These are phyloP conservation scores for Urocynchramus pylzowi DNA, from an alignment of 2,113 vertebrate species.

Conservation along the genomic window DNA sequence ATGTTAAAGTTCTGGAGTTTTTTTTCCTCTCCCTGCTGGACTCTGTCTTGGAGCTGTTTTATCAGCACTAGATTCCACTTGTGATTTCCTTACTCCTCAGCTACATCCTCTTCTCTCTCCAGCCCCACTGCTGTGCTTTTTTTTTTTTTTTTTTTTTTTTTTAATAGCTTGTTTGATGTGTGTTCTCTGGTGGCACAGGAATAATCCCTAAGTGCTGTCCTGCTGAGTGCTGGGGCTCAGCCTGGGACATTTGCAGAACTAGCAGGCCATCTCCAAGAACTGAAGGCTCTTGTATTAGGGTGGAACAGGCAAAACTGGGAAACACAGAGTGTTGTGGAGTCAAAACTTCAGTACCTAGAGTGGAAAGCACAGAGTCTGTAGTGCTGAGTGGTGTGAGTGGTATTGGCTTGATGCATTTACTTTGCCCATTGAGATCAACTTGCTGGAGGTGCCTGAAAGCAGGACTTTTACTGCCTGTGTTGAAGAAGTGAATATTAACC, in stretches of 20 bases:
- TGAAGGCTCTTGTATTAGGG: not conserved
- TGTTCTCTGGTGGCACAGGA: not conserved
- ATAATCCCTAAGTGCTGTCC: not conserved
- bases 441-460: not conserved
- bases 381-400: fast-evolving
- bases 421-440: not conserved
- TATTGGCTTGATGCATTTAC: not conserved
- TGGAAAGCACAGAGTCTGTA: not conserved
- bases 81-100: not conserved
- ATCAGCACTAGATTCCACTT: not conserved
- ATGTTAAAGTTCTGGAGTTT: not conserved
- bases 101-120: not conserved
- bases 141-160: too few species aligned
- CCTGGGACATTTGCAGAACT: not conserved
- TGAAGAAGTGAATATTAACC: not conserved
- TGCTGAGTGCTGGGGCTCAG: not conserved
- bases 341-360: not conserved
- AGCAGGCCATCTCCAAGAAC: not conserved
- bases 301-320: not conserved
- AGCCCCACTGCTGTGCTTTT: not conserved
- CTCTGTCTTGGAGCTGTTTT: not conserved
- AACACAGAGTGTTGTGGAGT: not conserved
- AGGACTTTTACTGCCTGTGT: not conserved
- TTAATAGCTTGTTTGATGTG: not conserved
- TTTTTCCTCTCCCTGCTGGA: not conserved